A percentile compares a stretch with the other conserved stretches of the same genome.
Conservation (phyloP, 2,113 vertebrate species). For the Crocuta crocuta region DNA sequence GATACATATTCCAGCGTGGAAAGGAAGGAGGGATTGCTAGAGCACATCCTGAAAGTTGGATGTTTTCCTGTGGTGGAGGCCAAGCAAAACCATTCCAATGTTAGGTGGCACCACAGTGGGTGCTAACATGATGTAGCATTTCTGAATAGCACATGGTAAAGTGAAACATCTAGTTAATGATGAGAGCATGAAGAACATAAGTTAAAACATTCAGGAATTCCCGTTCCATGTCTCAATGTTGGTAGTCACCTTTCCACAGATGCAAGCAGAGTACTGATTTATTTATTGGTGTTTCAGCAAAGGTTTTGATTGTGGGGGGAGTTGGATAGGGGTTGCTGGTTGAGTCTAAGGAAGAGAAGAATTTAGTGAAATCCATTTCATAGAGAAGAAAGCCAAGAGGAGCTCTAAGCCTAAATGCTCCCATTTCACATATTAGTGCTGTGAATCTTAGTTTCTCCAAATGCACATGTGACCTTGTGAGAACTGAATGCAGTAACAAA, state of each 20-base stretch:
- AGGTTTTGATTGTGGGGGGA: background rate
- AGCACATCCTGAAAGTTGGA: background rate
- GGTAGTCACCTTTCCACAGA: background rate
- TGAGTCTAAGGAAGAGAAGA: conserved; percentile 23
- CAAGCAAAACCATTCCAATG: background rate
- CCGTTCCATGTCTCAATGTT: background rate
- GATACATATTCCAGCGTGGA: background rate
- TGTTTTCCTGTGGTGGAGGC: background rate
- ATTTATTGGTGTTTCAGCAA: conserved; percentile 13
- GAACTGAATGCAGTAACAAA: background rate
- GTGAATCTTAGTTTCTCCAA: background rate
- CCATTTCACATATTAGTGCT: background rate
- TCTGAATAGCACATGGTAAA: background rate
- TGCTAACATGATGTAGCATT: background rate
- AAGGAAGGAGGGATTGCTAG: background rate
- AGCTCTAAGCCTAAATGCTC: background rate
- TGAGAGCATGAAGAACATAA: background rate
- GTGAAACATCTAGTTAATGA: background rate
- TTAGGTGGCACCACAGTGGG: background rate
- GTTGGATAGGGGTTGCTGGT: background rate
- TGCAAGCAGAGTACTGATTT: background rate
- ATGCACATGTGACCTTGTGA: background rate
- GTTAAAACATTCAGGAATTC: background rate
- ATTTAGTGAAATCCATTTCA: background rate
- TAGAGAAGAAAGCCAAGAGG: background rate